A percentile compares a stretch with the other conserved stretches of the same genome.
Conservation (phyloP, 2,113 vertebrate genomes). For the Corythoichthys intestinalis region DNA sequence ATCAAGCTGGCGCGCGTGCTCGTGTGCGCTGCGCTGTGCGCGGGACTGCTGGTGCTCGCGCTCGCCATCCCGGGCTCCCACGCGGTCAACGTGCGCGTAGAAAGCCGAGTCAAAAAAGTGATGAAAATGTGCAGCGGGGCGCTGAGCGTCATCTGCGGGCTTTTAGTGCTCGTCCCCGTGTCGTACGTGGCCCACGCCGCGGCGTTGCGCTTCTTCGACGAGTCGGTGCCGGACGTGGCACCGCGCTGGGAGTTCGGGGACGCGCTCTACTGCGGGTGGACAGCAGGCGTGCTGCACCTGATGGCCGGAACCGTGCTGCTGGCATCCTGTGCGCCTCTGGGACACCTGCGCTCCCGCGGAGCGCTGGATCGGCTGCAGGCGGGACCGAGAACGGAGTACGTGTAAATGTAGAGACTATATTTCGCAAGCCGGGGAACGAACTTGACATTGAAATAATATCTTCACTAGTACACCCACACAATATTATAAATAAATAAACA, state of each 20-base stretch:
- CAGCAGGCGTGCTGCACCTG: conserved; percentile 62
- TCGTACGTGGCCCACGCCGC: conserved; percentile 64
- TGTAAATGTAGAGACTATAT: background rate
- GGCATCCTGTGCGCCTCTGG: conserved; percentile 47
- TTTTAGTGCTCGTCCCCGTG: conserved; percentile 65
- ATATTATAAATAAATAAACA: too few relatives aligned
- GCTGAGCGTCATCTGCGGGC: conserved; percentile 55
- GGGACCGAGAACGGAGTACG: conserved; percentile 1
- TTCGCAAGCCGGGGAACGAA: too few relatives aligned
- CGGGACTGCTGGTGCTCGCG: conserved; percentile 62
- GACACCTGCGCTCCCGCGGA: conserved; percentile 26
- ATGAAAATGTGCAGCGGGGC: conserved; percentile 47
- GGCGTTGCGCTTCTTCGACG: conserved; percentile 64
- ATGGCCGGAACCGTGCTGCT: conserved; percentile 68
- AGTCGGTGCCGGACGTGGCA: conserved; percentile 53
- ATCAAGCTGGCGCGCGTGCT: conserved; percentile 64
- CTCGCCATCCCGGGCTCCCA: conserved; percentile 60
- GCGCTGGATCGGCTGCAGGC: background rate
- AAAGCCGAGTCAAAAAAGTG: conserved; percentile 53
- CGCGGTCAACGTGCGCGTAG: conserved; percentile 60
- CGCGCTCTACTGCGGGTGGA: conserved; percentile 72
- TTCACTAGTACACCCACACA: too few relatives aligned
- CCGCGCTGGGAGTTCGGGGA: conserved; percentile 73
- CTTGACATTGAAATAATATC: too few relatives aligned
- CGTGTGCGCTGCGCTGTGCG: conserved; percentile 49